Percentiles rank a stretch among this genome's conserved stretches.
Evolutionary conservation across 2,113 vertebrate genomes (phyloP).

Genomic region (Mohoua ochrocephala): DNA sequence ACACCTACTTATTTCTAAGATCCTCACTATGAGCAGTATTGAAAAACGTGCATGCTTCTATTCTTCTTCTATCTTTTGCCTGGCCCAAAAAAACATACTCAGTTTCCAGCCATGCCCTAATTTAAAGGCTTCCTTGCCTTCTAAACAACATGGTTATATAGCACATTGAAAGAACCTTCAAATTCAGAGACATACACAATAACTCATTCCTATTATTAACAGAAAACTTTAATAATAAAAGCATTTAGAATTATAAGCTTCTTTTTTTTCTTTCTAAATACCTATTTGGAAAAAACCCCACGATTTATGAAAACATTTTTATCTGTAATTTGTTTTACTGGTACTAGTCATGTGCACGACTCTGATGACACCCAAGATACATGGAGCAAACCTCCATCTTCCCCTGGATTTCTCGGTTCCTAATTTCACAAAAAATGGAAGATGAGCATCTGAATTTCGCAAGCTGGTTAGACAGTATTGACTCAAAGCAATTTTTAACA

Average conservation of each 20-base stretch:
- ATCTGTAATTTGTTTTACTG: background rate
- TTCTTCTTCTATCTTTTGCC: background rate
- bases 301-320: background rate
- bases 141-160: background rate
- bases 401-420: background rate
- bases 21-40: background rate
- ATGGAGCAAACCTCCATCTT: background rate
- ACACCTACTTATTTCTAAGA: background rate
- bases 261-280: background rate
- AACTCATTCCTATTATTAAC: background rate
- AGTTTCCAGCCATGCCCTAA: background rate
- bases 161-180: background rate
- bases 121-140: background rate
- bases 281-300: background rate
- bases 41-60: background rate
- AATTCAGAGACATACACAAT: background rate
- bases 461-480: background rate
- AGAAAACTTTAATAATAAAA: background rate
- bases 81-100: background rate
- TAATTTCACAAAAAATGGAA: background rate
- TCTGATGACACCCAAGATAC: background rate
- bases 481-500: background rate
- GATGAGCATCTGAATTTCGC: background rate
- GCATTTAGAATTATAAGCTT: background rate
- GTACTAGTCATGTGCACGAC: background rate